phyloP scores from a whole-genome alignment of 2,888 invertebrate genomes.

The Tenodera sinensis region DNA sequence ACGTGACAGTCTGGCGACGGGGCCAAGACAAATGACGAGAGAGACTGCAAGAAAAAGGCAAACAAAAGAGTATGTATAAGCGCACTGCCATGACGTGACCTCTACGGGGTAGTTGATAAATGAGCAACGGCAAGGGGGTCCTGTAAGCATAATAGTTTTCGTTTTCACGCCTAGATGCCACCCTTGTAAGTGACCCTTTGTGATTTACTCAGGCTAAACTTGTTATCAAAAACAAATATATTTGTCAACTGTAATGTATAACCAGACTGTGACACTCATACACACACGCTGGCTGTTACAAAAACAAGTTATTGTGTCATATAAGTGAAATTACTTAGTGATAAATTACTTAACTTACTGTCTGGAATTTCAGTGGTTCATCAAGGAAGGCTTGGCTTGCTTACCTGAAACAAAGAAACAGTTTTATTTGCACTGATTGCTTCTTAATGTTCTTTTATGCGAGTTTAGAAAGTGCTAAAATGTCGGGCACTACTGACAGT shows the following conservation, averaged over 20 bases:
- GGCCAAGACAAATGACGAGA: neutral
- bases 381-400: too few relatives aligned
- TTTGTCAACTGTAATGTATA: neutral
- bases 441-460: too few relatives aligned
- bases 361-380: too few relatives aligned
- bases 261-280: neutral
- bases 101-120: neutral
- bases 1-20: neutral
- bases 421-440: too few relatives aligned
- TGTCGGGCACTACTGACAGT: too few relatives aligned
- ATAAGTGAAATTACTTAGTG: too few relatives aligned
- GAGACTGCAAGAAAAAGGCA: neutral
- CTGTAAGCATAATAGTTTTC: neutral
- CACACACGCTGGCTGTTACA: too few relatives aligned
- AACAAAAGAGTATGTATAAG: neutral
- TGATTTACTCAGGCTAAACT: neutral
- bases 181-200: neutral
- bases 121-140: neutral
- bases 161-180: neutral
- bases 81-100: neutral
- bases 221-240: neutral
- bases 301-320: too few relatives aligned
- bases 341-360: too few relatives aligned
- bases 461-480: too few relatives aligned
- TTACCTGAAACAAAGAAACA: too few relatives aligned